Evolutionary conservation across 2,113 vertebrate species (phyloP).

Genomic region (Agapornis roseicollis): DNA sequence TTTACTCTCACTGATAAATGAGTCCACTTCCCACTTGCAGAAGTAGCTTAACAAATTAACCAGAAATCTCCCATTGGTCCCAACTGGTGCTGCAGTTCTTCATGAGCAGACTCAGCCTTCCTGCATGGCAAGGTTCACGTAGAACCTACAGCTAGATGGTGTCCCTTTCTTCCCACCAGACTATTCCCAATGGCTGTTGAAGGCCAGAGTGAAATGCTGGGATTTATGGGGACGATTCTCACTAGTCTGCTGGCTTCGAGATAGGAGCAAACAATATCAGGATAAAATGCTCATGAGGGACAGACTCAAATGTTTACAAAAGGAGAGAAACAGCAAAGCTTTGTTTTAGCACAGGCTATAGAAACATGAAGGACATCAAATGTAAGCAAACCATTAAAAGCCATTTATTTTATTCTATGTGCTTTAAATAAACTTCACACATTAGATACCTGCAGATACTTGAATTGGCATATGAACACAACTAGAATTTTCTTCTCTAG

Average conservation of each 20-base stretch:
- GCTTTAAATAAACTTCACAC: constrained; percentile 1
- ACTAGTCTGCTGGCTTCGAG: not conserved
- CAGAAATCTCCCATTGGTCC: not conserved
- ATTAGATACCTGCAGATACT: not conserved
- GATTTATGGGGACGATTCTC: not conserved
- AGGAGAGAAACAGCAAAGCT: constrained; percentile 19
- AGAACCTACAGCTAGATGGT: not conserved
- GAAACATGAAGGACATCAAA: not conserved
- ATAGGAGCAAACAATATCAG: not conserved
- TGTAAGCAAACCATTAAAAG: not conserved
- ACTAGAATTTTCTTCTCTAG: not conserved
- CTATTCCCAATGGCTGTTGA: not conserved
- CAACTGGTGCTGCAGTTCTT: not conserved
- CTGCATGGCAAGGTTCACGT: not conserved
- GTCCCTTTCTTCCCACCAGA: not conserved
- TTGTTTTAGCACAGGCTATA: constrained; percentile 14
- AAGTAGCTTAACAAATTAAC: not conserved
- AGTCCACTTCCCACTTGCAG: not conserved
- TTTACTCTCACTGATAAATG: not conserved
- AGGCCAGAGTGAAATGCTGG: fast-evolving
- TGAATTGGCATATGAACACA: not conserved
- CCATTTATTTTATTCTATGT: constrained; percentile 1
- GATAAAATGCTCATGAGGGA: not conserved
- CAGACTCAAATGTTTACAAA: constrained; percentile 13
- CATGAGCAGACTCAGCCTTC: not conserved